These are phyloP conservation scores for Atlantisia rogersi DNA, from an alignment of 2,113 vertebrate species.

Conservation along the genomic window DNA sequence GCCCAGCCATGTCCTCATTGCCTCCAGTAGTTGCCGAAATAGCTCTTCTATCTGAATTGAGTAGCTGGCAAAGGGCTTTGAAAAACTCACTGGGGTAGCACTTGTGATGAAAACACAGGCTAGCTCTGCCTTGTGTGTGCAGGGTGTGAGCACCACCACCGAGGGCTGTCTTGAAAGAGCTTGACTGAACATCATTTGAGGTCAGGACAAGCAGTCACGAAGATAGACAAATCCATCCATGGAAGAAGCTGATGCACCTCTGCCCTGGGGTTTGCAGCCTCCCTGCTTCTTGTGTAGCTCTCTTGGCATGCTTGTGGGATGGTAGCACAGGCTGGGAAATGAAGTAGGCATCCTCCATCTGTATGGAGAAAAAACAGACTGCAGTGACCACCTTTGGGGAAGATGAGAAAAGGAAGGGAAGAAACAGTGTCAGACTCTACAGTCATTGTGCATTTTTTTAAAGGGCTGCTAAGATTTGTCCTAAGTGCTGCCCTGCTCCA, in stretches of 20 bases:
- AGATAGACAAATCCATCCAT: not conserved
- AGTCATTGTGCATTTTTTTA: not conserved
- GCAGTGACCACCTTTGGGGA: not conserved
- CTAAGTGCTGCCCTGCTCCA: not conserved
- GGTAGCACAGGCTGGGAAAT: not conserved
- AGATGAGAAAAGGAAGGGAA: not conserved
- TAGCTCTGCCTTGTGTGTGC: not conserved
- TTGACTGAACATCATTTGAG: fast-evolving
- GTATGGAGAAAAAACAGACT: not conserved
- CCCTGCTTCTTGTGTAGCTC: fast-evolving
- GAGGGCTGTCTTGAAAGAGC: fast-evolving
- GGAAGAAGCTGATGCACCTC: not conserved
- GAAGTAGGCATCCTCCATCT: not conserved
- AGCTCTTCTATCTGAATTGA: not conserved
- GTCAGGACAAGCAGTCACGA: fast-evolving
- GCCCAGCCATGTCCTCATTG: fast-evolving
- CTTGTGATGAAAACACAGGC: not conserved
- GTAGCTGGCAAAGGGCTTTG: not conserved
- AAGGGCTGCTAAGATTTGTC: not conserved
- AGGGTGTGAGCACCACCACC: not conserved
- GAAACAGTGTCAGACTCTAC: not conserved
- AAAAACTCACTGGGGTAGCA: not conserved
- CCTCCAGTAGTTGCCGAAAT: not conserved
- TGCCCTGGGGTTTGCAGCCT: not conserved
- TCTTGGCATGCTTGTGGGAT: not conserved